A percentile compares a stretch with the other conserved stretches of the same genome.
Evolutionary conservation across 2,888 invertebrate genomes (phyloP).

Genomic region (Amblyteles armatorius): DNA sequence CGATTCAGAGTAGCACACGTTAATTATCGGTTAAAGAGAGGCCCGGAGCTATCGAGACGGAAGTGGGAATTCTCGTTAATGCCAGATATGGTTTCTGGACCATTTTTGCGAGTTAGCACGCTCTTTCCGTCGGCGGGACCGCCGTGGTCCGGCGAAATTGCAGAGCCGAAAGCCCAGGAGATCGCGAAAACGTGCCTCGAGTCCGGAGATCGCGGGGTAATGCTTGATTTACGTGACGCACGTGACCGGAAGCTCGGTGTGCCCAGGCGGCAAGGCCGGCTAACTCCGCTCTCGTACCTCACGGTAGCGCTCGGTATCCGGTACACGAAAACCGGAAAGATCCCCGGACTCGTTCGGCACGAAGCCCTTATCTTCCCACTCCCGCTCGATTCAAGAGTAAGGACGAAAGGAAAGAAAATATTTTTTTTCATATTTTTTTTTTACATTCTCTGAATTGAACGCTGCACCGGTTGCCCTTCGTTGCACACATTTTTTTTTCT

Average conservation of each 20-base stretch:
- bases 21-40: conserved; percentile 8
- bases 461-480: conserved; percentile 57
- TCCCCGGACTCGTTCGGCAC: conserved; percentile 24
- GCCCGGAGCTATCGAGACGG: not conserved
- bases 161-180: conserved; percentile 14
- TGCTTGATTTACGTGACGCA: conserved; percentile 58
- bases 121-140: conserved; percentile 1
- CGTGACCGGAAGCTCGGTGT: conserved; percentile 59
- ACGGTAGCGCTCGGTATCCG: conserved; percentile 35
- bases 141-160: conserved; percentile 10
- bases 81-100: conserved; percentile 6
- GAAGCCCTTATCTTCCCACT: conserved; percentile 22
- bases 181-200: conserved; percentile 52
- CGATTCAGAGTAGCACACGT: conserved; percentile 9
- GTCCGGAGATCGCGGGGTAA: conserved; percentile 45
- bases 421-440: not conserved
- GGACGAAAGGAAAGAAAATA: not conserved
- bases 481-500: conserved; percentile 48
- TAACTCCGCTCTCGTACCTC: not conserved
- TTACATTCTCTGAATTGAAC: conserved; percentile 35
- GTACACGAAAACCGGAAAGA: conserved; percentile 26
- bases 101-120: conserved; percentile 12
- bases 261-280: conserved; percentile 3
- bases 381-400: not conserved
- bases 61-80: not conserved